phyloP scores from a whole-genome alignment of 1,140 invertebrate genomes.

The Brachionus rotundiformis region DNA sequence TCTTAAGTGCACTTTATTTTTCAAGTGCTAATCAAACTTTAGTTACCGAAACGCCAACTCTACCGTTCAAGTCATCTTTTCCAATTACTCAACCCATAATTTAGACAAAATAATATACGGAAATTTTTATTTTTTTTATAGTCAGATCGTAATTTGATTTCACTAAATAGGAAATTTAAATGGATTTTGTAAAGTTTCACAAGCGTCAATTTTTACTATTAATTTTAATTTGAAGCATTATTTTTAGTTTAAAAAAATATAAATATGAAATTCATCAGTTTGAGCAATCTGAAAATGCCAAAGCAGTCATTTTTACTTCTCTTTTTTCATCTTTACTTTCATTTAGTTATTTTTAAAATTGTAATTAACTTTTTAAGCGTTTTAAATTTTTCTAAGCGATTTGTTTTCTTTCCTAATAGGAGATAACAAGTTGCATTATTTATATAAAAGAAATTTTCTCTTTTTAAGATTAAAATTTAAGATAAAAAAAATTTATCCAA shows the following conservation, averaged over 20 bases:
- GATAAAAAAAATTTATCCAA: not conserved
- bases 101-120: not conserved
- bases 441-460: not conserved
- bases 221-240: not conserved
- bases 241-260: not conserved
- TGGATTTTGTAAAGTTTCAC: conserved; percentile 16
- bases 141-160: not conserved
- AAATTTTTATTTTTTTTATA: not conserved
- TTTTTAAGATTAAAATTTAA: not conserved
- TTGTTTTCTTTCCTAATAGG: not conserved
- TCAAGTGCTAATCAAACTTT: not conserved
- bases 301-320: not conserved
- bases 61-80: not conserved
- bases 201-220: conserved; percentile 30
- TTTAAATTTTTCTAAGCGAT: not conserved
- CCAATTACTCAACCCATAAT: not conserved
- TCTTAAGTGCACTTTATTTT: conserved; percentile 19
- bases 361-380: not conserved
- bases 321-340: not conserved
- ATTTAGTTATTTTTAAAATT: not conserved
- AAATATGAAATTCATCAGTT: not conserved
- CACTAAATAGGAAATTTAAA: conserved; percentile 29
- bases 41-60: not conserved
- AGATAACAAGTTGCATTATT: not conserved
- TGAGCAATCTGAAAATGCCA: conserved; percentile 2